These are phyloP conservation scores for Enteromius radiatus DNA, from an alignment of 2,797 vertebrate species.

Conservation along the genomic window DNA sequence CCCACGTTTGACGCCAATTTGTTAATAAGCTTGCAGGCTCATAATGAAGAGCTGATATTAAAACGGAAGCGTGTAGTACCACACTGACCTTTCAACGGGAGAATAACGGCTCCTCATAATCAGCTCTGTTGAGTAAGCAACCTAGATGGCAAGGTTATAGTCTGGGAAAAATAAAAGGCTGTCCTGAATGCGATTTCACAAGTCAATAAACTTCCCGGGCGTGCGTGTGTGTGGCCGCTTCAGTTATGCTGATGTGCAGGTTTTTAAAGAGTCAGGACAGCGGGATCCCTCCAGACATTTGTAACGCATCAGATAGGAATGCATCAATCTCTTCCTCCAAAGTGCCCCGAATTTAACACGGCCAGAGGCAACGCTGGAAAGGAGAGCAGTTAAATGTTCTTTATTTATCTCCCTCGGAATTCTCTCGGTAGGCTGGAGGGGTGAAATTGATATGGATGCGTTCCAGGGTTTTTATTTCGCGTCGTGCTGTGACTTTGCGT, in stretches of 20 bases:
- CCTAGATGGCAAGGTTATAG: slow-evolving; percentile 77
- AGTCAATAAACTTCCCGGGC: slow-evolving; percentile 74
- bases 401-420: slow-evolving; percentile 55
- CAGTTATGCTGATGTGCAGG: slow-evolving; percentile 70
- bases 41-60: slow-evolving; percentile 72
- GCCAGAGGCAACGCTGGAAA: slow-evolving; percentile 55
- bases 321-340: slow-evolving; percentile 72
- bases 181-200: slow-evolving; percentile 76
- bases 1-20: slow-evolving; percentile 68
- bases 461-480: slow-evolving; percentile 48
- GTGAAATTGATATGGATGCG: slow-evolving; percentile 53
- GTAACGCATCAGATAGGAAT: slow-evolving; percentile 70
- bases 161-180: slow-evolving; percentile 66
- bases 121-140: slow-evolving; percentile 84
- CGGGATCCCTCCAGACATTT: slow-evolving; percentile 68
- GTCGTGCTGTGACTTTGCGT: slow-evolving; percentile 29
- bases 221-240: slow-evolving; percentile 51
- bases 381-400: slow-evolving; percentile 54
- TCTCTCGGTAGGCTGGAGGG: slow-evolving; percentile 47
- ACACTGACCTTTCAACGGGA: slow-evolving; percentile 76
- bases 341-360: slow-evolving; percentile 61
- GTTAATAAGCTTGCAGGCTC: slow-evolving; percentile 76
- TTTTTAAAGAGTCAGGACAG: slow-evolving; percentile 66
- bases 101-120: slow-evolving; percentile 74
- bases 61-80: slow-evolving; percentile 69